phyloP scores from a whole-genome alignment of 1,140 invertebrate species.

The Andricus grossulariae region DNA sequence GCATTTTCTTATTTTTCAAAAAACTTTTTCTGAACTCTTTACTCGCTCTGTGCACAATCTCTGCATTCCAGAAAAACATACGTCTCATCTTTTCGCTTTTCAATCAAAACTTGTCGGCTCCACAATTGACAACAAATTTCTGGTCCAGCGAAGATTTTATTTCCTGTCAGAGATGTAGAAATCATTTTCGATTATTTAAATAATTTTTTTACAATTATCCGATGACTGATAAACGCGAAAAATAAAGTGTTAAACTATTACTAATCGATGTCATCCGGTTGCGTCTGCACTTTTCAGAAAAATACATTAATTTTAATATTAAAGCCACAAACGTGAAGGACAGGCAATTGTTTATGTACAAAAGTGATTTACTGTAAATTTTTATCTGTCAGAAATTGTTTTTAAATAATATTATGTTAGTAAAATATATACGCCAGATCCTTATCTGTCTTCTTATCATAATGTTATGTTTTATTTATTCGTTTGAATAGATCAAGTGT shows the following conservation, averaged over 20 bases:
- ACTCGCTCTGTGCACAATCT: not conserved
- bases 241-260: slow-evolving; percentile 18
- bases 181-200: not conserved
- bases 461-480: too few species aligned
- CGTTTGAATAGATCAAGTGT: too few species aligned
- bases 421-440: too few species aligned
- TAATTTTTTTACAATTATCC: not conserved
- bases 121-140: not conserved
- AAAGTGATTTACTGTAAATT: too few species aligned
- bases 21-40: not conserved
- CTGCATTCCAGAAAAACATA: slow-evolving; percentile 32
- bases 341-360: too few species aligned
- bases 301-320: slow-evolving; percentile 3
- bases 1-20: not conserved
- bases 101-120: slow-evolving; percentile 38
- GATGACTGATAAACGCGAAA: not conserved
- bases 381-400: too few species aligned
- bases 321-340: not conserved
- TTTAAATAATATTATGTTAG: too few species aligned
- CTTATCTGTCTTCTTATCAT: too few species aligned
- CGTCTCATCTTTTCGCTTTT: not conserved
- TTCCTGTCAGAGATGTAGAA: not conserved
- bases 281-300: slow-evolving; percentile 20
- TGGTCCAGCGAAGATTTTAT: not conserved
- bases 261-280: slow-evolving; percentile 26